These are phyloP conservation scores for Baryphthengus martii DNA, from an alignment of 2,113 vertebrate genomes.

Conservation along the genomic window DNA sequence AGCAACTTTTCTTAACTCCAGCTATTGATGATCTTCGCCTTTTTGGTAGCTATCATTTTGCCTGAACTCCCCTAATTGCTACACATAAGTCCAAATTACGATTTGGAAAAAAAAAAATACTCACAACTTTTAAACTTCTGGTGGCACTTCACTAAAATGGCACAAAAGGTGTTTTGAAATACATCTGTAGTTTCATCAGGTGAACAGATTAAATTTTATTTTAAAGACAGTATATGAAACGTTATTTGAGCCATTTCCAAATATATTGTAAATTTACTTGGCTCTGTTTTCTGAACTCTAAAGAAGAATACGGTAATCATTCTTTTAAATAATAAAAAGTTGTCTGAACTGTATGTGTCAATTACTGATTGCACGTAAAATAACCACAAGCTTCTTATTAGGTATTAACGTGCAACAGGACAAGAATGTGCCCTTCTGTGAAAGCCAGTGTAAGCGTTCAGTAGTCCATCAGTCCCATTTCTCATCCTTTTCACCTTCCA, in stretches of 20 bases:
- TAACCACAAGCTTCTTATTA: background rate
- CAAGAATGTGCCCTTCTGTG: background rate
- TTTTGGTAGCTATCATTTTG: background rate
- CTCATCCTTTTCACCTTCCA: background rate
- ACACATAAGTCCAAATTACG: background rate
- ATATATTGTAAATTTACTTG: background rate
- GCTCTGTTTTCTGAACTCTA: background rate
- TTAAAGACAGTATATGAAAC: background rate
- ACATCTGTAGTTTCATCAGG: background rate
- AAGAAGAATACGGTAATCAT: background rate
- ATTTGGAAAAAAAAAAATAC: background rate
- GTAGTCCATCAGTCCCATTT: background rate
- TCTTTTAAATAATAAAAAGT: background rate
- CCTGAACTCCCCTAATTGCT: background rate
- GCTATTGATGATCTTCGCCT: background rate
- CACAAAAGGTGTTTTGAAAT: background rate
- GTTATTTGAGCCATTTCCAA: background rate
- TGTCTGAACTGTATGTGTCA: background rate
- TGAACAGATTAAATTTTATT: background rate
- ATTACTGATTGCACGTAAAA: background rate
- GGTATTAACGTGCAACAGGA: background rate
- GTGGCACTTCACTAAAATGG: background rate
- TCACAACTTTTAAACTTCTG: background rate
- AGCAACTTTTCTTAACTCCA: background rate
- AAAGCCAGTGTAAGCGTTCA: background rate